Evolutionary conservation across 2,888 invertebrate genomes (phyloP).

Genomic region (Lasioglossum oenotherae): DNA sequence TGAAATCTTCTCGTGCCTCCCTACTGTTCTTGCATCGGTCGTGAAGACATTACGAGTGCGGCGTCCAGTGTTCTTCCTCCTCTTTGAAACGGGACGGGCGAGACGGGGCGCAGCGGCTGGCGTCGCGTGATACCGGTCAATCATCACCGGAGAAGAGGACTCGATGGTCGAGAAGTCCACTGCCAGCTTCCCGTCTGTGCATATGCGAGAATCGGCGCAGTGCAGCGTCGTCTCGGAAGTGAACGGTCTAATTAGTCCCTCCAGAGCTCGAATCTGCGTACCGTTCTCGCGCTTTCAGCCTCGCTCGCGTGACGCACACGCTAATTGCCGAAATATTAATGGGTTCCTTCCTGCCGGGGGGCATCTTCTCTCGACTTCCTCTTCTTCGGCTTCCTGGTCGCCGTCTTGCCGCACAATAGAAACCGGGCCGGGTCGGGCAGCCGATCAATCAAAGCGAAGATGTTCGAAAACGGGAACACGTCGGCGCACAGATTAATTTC

Average conservation of each 20-base stretch:
- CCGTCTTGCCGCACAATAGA: not conserved
- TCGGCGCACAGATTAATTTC: not conserved
- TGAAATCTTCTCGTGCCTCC: slow-evolving; percentile 2
- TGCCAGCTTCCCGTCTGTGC: slow-evolving; percentile 41
- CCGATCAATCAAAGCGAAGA: not conserved
- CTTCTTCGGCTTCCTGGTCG: not conserved
- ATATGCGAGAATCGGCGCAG: slow-evolving; percentile 23
- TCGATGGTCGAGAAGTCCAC: slow-evolving; percentile 67
- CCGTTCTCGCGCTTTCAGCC: slow-evolving; percentile 37
- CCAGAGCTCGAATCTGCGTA: slow-evolving; percentile 30
- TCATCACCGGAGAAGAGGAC: slow-evolving; percentile 74
- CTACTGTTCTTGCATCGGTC: not conserved
- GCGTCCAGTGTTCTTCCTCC: slow-evolving; percentile 7
- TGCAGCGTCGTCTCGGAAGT: slow-evolving; percentile 70
- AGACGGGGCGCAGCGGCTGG: slow-evolving; percentile 41
- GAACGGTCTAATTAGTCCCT: slow-evolving; percentile 72
- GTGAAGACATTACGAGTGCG: slow-evolving; percentile 4
- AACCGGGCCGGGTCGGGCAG: not conserved
- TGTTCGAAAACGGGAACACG: not conserved
- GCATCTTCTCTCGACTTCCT: slow-evolving; percentile 25
- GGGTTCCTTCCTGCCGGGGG: slow-evolving; percentile 40
- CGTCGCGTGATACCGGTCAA: slow-evolving; percentile 80
- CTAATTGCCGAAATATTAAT: slow-evolving; percentile 74
- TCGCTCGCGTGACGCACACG: slow-evolving; percentile 67
- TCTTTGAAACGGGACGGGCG: not conserved